Evolutionary conservation across 2,888 invertebrate species (phyloP).

Genomic region (Mactromeris polynyma): DNA sequence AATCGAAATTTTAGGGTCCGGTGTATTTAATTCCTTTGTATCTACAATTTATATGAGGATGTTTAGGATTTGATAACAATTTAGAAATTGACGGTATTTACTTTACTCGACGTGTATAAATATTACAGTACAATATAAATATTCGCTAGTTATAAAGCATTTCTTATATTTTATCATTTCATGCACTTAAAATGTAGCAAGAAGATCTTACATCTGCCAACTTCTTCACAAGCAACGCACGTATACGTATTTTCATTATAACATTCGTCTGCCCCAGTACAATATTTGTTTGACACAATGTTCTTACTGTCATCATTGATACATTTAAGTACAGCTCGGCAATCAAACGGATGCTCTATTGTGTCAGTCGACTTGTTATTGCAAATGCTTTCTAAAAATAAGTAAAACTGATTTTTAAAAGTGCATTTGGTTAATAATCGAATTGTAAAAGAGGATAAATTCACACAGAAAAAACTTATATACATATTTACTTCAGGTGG

Average conservation of each 20-base stretch:
- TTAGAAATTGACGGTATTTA: no score
- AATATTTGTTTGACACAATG: not conserved
- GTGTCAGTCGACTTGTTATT: not conserved
- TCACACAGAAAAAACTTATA: no score
- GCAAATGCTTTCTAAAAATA: constrained; percentile 34
- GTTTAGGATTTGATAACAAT: no score
- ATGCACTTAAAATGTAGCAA: not conserved
- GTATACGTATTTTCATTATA: not conserved
- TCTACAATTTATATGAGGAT: no score
- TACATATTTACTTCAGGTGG: no score
- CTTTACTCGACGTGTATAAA: no score
- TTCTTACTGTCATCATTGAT: not conserved
- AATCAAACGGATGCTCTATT: constrained; percentile 23
- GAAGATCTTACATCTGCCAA: not conserved
- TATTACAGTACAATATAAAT: not conserved
- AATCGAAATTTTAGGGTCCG: no score
- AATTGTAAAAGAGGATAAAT: no score
- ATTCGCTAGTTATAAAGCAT: not conserved
- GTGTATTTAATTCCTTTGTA: no score
- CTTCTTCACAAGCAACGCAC: constrained; percentile 10
- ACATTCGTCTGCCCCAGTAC: not conserved
- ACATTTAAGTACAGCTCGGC: constrained; percentile 27
- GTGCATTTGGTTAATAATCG: no score
- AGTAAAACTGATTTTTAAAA: not conserved
- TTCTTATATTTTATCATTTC: not conserved